Evolutionary conservation across 2,797 vertebrate genomes (phyloP), one percentile per base, ranked within the genome.

Genomic region (Pelochelys cantorii): DNA sequence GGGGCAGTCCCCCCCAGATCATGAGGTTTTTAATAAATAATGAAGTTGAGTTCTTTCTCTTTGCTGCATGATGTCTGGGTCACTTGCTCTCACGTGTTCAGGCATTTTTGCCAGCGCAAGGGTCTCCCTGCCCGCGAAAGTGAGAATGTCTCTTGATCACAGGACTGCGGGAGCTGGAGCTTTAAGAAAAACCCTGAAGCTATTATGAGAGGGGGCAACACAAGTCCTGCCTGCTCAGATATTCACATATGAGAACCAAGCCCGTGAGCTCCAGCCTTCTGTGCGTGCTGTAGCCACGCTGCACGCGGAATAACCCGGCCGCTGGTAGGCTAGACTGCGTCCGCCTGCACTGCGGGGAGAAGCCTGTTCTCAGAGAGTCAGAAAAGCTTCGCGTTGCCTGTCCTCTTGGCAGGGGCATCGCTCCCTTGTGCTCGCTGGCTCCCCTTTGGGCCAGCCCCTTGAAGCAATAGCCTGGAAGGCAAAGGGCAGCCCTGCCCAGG

Each of bases 381-480:
- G 68, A 11, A 22, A 22, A 37, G n/a, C n/a, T 71, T 20, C 18
- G 11, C 5, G 10, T 20, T 3, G 34, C n/a, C 18, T 5, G 3
- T 5, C n/a, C n/a, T 37, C 65, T 37, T 10, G 18, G 65, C 65
- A 68, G n/a, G 15, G n/a, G 68, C 34, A 37, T 34, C 20, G 20
- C 4, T 22, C n/a, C 53, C 3, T 54, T 12, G 53, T 54, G 53
- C 53, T 53, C 53, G 53, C 53, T 53, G 53, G 13, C 31, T 65
- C 14, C 17, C 62, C 29, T 6, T 15, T 18, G 7, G 62, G 11
- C 59, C 25, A 65, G 31, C 31, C 62, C 62, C n/a, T n/a, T 4
- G n/a, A n/a, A n/a, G 8, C 31, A n/a, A n/a, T 18, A 65, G 31
- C 29, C 6, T 14, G 7, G 0, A 11, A 0, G n/a, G 31, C 31